These are phyloP conservation scores for Stictocephala bisonia DNA, from an alignment of 2,888 invertebrate species.

Conservation along the genomic window DNA sequence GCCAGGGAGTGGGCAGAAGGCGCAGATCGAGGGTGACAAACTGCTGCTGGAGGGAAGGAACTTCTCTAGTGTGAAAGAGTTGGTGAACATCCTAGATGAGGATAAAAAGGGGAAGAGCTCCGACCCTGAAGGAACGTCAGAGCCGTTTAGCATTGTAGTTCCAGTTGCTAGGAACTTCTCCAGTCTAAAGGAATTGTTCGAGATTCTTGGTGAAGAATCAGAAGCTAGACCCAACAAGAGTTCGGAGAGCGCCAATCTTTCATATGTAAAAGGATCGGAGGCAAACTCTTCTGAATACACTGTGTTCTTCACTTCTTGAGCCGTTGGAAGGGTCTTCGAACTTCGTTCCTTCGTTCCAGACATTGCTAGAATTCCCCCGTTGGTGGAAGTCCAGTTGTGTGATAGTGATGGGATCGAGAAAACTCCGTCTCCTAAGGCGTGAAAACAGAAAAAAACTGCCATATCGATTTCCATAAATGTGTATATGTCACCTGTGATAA, in stretches of 20 bases:
- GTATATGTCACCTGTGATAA: no score
- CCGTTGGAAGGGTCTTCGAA: no score
- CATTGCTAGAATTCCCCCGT: no score
- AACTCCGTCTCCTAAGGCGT: no score
- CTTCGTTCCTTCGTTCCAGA: no score
- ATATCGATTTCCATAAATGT: no score
- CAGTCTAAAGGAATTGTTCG: constrained; percentile 18
- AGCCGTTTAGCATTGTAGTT: constrained; percentile 16
- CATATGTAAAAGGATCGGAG: constrained; percentile 20
- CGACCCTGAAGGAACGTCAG: no score
- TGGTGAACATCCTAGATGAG: not conserved
- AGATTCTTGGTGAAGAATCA: constrained; percentile 5
- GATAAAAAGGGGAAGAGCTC: not conserved
- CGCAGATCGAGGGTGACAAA: not conserved
- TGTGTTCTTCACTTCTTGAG: constrained; percentile 7
- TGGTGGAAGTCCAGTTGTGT: no score
- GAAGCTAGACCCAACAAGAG: not conserved
- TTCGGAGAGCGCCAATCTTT: not conserved
- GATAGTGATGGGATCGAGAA: no score
- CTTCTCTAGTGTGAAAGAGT: not conserved
- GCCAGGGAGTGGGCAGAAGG: not conserved
- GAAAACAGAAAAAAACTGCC: no score
- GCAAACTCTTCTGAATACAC: not conserved
- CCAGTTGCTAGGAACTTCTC: constrained; percentile 35
- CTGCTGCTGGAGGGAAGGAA: not conserved